A percentile compares a stretch with the other conserved stretches of the same genome.
Conservation (phyloP, 2,888 invertebrate genomes). For the Caenorhabditis doughertyi region DNA sequence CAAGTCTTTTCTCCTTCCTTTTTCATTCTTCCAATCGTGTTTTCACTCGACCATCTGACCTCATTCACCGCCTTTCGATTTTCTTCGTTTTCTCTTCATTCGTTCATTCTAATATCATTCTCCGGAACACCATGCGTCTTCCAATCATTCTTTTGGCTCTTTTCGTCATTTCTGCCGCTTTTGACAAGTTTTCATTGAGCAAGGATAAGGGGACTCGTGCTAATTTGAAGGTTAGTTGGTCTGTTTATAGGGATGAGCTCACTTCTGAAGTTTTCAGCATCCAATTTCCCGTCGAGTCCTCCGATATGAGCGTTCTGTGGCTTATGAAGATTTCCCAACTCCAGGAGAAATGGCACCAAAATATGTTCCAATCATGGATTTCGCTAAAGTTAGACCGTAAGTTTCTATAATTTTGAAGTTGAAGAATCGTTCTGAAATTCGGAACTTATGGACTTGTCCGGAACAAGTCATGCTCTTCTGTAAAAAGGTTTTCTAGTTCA, state of each 20-base stretch:
- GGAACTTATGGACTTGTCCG: too few relatives aligned
- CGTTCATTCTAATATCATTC: neutral
- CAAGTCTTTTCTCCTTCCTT: slow-evolving; percentile 3
- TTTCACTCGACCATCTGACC: slow-evolving; percentile 52
- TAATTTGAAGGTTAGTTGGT: slow-evolving; percentile 55
- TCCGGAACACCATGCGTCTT: slow-evolving; percentile 40
- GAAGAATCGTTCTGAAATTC: neutral
- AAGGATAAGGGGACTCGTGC: slow-evolving; percentile 55
- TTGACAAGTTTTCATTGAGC: slow-evolving; percentile 59
- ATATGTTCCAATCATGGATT: slow-evolving; percentile 60
- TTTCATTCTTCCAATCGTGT: slow-evolving; percentile 23
- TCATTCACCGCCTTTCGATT: slow-evolving; percentile 48
- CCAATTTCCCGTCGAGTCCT: slow-evolving; percentile 65
- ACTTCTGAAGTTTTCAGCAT: slow-evolving; percentile 40
- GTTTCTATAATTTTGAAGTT: slow-evolving; percentile 3
- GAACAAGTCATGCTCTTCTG: too few relatives aligned
- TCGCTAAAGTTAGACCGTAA: slow-evolving; percentile 64
- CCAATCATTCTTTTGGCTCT: slow-evolving; percentile 29
- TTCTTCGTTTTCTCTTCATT: slow-evolving; percentile 17
- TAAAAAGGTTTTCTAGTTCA: too few relatives aligned
- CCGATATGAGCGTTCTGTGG: slow-evolving; percentile 60
- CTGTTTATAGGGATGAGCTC: neutral
- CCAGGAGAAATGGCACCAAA: slow-evolving; percentile 56
- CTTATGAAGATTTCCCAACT: slow-evolving; percentile 57
- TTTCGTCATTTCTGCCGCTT: slow-evolving; percentile 26